A percentile compares a stretch with the other conserved stretches of the same genome.
Conservation (phyloP, 2,113 vertebrate species). For the Thryonomys swinderianus region DNA sequence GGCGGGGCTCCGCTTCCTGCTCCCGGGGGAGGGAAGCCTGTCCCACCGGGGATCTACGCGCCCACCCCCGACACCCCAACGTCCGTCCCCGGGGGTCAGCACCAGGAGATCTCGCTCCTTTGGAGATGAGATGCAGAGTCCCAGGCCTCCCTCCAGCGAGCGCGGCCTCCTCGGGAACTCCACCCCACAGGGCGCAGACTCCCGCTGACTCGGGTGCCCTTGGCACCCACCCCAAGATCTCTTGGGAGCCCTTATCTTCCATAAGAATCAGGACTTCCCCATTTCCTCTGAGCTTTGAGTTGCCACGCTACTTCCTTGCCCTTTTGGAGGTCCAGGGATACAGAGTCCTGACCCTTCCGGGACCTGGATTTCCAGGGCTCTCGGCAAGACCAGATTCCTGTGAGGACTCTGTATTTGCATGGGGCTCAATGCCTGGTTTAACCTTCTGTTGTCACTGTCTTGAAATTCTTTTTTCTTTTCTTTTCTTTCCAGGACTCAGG, state of each 20-base stretch:
- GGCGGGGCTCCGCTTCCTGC: slow-evolving; percentile 80
- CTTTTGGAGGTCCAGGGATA: background rate
- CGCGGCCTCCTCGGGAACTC: background rate
- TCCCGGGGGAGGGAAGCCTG: slow-evolving; percentile 78
- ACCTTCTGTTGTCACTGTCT: background rate
- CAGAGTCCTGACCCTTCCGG: background rate
- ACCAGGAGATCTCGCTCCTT: background rate
- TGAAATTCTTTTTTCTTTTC: background rate
- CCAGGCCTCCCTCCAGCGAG: background rate
- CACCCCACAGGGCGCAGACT: background rate
- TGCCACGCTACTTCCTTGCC: background rate
- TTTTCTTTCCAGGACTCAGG: background rate
- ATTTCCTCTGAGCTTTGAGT: no score
- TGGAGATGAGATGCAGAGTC: background rate
- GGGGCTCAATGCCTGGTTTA: background rate
- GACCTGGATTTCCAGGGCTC: background rate
- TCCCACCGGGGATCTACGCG: slow-evolving; percentile 69
- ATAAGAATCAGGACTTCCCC: background rate
- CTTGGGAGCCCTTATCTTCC: background rate
- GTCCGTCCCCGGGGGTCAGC: background rate
- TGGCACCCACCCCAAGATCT: background rate
- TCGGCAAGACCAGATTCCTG: background rate
- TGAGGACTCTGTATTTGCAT: background rate
- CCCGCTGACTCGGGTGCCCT: background rate
- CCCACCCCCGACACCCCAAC: slow-evolving; percentile 60